Evolutionary conservation across 1,140 invertebrate species (phyloP).

Genomic region (Drosophila prosaltans): DNA sequence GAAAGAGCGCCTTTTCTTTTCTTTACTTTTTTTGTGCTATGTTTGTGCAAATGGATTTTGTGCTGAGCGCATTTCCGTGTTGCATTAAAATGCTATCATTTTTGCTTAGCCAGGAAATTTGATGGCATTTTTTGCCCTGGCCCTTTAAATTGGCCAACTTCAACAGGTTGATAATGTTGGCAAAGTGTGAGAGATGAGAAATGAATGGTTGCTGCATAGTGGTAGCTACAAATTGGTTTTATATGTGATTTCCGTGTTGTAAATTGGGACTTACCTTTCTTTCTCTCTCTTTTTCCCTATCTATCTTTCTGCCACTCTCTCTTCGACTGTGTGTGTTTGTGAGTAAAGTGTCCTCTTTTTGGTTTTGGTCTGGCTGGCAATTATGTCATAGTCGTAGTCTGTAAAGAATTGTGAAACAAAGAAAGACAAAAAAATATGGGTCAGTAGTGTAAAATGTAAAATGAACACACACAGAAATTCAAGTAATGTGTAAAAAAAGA

Average conservation of each 20-base stretch:
- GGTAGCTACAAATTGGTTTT: slow-evolving; percentile 63
- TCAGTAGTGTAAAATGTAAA: slow-evolving; percentile 39
- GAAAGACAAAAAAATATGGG: slow-evolving; percentile 40
- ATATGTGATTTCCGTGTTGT: slow-evolving; percentile 60
- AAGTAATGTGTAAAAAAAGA: background rate
- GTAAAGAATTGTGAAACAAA: slow-evolving; percentile 35
- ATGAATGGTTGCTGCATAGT: background rate
- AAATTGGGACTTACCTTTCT: slow-evolving; percentile 54
- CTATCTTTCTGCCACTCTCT: background rate
- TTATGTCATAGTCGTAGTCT: slow-evolving; percentile 58
- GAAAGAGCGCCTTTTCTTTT: background rate
- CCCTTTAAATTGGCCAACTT: slow-evolving; percentile 51
- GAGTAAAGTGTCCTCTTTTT: slow-evolving; percentile 43
- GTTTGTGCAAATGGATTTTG: slow-evolving; percentile 58
- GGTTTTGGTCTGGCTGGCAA: slow-evolving; percentile 35
- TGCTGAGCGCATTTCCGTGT: slow-evolving; percentile 65
- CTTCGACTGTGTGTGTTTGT: slow-evolving; percentile 7
- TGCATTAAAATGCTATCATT: slow-evolving; percentile 64
- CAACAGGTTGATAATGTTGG: slow-evolving; percentile 31
- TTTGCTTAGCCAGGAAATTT: slow-evolving; percentile 62
- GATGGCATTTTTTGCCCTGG: slow-evolving; percentile 43
- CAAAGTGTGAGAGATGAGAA: background rate
- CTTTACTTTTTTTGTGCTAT: background rate
- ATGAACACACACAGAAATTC: background rate
- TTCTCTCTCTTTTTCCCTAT: slow-evolving; percentile 22